These are phyloP conservation scores for Drosophila micromelanica DNA, from an alignment of 1,140 invertebrate species.

Conservation along the genomic window DNA sequence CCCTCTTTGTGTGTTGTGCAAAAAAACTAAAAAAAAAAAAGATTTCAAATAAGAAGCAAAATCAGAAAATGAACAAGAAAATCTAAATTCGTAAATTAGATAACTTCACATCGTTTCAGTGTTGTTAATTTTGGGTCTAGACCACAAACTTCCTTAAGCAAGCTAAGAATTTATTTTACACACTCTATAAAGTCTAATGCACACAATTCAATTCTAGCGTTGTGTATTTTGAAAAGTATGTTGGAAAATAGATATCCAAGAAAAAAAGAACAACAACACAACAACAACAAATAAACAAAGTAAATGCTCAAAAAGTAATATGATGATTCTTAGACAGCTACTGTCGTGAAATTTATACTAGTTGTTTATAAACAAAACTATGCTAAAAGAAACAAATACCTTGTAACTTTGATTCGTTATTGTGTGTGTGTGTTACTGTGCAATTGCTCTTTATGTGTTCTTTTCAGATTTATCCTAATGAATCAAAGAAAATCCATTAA, in stretches of 20 bases:
- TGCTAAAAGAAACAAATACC: conserved; percentile 42
- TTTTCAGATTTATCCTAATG: conserved; percentile 52
- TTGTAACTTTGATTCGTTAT: conserved; percentile 39
- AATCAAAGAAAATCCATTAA: conserved; percentile 10
- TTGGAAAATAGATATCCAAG: conserved; percentile 27
- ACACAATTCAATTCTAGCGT: conserved; percentile 63
- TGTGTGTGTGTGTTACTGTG: conserved; percentile 68
- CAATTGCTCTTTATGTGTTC: conserved; percentile 71
- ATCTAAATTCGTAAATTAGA: conserved; percentile 37
- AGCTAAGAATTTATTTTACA: conserved; percentile 76
- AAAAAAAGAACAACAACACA: conserved; percentile 17
- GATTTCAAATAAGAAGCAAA: background rate
- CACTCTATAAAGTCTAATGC: conserved; percentile 62
- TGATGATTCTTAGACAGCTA: conserved; percentile 72
- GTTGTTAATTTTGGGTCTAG: conserved; percentile 66
- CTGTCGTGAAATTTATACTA: conserved; percentile 73
- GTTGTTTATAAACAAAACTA: conserved; percentile 60
- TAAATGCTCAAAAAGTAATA: conserved; percentile 44
- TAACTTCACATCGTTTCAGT: conserved; percentile 66
- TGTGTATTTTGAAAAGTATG: conserved; percentile 67
- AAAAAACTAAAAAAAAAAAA: conserved; percentile 26
- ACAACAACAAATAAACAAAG: background rate
- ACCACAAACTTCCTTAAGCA: conserved; percentile 71
- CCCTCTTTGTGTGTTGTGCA: conserved; percentile 79
- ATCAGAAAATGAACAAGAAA: conserved; percentile 31